Evolutionary conservation across 2,797 vertebrate genomes (phyloP).

Genomic region (Microctenopoma stevenorrisi): DNA sequence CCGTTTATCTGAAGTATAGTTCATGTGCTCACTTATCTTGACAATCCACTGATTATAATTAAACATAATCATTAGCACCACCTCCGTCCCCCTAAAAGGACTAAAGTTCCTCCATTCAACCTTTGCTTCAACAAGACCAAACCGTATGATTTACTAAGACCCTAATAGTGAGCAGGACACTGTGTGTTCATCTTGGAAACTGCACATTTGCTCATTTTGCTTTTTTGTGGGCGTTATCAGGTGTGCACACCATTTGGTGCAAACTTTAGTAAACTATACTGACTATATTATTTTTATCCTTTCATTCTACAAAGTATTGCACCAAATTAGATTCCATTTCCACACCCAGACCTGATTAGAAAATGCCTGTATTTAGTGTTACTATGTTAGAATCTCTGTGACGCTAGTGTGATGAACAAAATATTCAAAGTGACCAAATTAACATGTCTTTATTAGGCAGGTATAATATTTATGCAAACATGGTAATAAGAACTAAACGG

Average conservation of each 20-base stretch:
- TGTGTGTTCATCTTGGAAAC: no score
- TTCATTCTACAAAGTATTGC: background rate
- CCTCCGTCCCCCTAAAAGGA: background rate
- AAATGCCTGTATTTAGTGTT: background rate
- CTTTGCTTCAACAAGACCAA: background rate
- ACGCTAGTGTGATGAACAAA: background rate
- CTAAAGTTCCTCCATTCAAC: background rate
- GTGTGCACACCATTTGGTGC: no score
- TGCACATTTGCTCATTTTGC: no score
- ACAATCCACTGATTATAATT: background rate
- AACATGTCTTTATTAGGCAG: background rate
- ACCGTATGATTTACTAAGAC: no score
- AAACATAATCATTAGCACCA: background rate
- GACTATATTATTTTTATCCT: background rate
- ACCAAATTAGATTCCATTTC: background rate
- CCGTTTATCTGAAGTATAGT: slow-evolving; percentile 15
- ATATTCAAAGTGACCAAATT: background rate
- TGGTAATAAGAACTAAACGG: background rate
- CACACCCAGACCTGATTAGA: background rate
- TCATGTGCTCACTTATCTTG: slow-evolving; percentile 16
- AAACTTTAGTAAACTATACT: background rate
- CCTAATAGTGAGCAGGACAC: no score
- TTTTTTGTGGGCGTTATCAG: no score
- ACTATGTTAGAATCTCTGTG: background rate
- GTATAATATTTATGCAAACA: background rate